phyloP scores from a whole-genome alignment of 2,888 invertebrate genomes.

The Argyresthia albistria region DNA sequence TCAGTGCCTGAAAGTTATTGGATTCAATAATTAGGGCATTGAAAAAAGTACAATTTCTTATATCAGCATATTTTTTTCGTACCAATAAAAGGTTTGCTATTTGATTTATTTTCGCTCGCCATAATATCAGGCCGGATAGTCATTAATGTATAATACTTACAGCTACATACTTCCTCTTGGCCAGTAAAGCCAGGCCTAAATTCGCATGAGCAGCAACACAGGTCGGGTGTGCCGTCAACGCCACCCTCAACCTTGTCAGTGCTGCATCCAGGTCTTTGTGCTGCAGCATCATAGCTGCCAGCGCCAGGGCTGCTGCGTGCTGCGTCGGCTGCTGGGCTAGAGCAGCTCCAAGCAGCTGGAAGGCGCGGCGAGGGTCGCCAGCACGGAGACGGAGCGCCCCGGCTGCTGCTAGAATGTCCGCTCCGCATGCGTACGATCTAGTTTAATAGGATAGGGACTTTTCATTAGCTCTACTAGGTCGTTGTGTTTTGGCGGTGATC shows the following conservation, averaged over 20 bases:
- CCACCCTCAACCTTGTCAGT: conserved; percentile 60
- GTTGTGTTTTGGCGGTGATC: too few relatives aligned
- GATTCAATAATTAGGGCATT: too few relatives aligned
- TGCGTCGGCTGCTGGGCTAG: conserved; percentile 57
- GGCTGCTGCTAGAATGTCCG: conserved; percentile 66
- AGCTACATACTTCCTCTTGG: conserved; percentile 57
- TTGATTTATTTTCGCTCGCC: too few relatives aligned
- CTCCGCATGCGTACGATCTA: conserved; percentile 49
- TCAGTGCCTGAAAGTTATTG: conserved; percentile 38
- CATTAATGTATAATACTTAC: conserved; percentile 23
- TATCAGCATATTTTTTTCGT: too few relatives aligned
- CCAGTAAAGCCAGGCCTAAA: conserved; percentile 49
- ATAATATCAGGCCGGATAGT: too few relatives aligned
- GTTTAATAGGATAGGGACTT: not conserved
- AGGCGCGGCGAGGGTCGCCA: conserved; percentile 59
- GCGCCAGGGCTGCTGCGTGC: conserved; percentile 58
- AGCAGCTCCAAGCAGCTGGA: conserved; percentile 70
- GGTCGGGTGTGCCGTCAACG: conserved; percentile 46
- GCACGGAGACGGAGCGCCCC: conserved; percentile 61
- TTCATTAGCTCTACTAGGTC: not conserved
- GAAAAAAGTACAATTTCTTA: too few relatives aligned
- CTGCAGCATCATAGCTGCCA: conserved; percentile 69
- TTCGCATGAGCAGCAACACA: conserved; percentile 59
- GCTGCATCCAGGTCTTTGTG: conserved; percentile 61
- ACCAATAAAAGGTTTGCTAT: too few relatives aligned